Conservation (phyloP, 2,113 vertebrate genomes). For the Uria lomvia region DNA sequence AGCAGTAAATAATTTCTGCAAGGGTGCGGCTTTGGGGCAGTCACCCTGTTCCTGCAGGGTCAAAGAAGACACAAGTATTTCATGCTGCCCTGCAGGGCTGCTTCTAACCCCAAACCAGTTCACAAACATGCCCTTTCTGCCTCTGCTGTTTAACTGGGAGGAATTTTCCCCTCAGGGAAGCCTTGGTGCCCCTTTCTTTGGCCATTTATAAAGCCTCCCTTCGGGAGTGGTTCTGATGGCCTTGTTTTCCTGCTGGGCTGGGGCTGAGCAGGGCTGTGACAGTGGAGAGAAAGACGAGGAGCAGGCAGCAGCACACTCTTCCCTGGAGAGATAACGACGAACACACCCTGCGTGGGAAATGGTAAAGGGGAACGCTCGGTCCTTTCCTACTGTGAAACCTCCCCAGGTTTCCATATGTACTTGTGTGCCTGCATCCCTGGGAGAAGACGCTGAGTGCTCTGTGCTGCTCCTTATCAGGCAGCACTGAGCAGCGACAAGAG, state of each 20-base stretch:
- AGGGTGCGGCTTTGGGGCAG: not conserved
- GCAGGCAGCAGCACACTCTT: not conserved
- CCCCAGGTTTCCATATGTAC: not conserved
- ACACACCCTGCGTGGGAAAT: not conserved
- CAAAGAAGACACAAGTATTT: not conserved
- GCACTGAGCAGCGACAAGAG: rapidly evolving
- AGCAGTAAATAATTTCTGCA: not conserved
- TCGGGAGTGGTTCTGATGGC: not conserved
- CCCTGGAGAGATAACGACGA: not conserved
- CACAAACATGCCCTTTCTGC: not conserved
- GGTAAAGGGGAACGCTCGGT: not conserved
- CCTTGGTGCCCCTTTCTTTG: not conserved
- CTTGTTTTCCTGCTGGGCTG: not conserved
- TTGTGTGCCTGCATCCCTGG: not conserved
- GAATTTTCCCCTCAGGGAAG: not conserved
- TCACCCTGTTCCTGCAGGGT: not conserved
- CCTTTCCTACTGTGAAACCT: not conserved
- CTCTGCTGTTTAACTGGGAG: not conserved
- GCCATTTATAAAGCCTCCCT: not conserved
- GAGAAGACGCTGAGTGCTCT: not conserved
- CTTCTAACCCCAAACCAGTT: not conserved
- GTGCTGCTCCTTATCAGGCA: not conserved
- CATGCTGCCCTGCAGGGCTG: not conserved
- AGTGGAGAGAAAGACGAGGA: not conserved
- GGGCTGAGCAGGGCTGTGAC: not conserved